Evolutionary conservation across 1,140 invertebrate genomes (phyloP).

Genomic region (Drosophila ohnishii): DNA sequence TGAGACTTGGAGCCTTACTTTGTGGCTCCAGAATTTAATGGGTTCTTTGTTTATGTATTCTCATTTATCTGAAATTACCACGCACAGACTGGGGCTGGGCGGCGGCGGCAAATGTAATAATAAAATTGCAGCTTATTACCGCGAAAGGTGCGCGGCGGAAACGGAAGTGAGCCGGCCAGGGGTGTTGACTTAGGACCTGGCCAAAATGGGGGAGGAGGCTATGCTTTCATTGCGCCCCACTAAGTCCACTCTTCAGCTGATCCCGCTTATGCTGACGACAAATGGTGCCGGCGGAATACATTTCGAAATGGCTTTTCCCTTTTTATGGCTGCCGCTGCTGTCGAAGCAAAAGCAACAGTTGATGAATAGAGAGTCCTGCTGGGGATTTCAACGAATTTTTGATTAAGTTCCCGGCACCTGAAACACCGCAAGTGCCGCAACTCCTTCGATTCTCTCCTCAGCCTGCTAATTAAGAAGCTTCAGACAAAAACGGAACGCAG

Average conservation of each 20-base stretch:
- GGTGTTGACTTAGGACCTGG: slow-evolving; percentile 63
- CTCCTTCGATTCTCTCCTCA: slow-evolving; percentile 15
- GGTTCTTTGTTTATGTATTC: slow-evolving; percentile 68
- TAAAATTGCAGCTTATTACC: slow-evolving; percentile 72
- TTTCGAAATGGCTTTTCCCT: slow-evolving; percentile 30
- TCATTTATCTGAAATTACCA: slow-evolving; percentile 69
- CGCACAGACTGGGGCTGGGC: slow-evolving; percentile 27
- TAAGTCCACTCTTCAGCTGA: slow-evolving; percentile 47
- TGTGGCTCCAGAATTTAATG: slow-evolving; percentile 52
- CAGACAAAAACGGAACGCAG: too few species aligned
- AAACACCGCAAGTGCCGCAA: slow-evolving; percentile 8
- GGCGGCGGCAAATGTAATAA: slow-evolving; percentile 49
- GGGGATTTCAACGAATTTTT: slow-evolving; percentile 15
- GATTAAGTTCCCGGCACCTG: slow-evolving; percentile 22
- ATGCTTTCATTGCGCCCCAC: slow-evolving; percentile 40
- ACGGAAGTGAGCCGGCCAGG: slow-evolving; percentile 28
- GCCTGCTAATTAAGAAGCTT: slow-evolving; percentile 24
- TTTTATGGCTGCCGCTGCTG: slow-evolving; percentile 37
- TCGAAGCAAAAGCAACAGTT: slow-evolving; percentile 41
- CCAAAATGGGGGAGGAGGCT: not conserved
- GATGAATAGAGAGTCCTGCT: slow-evolving; percentile 14
- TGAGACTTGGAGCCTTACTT: slow-evolving; percentile 8
- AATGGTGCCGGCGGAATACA: slow-evolving; percentile 30
- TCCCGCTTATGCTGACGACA: slow-evolving; percentile 49
- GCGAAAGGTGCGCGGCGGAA: slow-evolving; percentile 32